Evolutionary conservation across 1,140 invertebrate species (phyloP), one percentile per base, ranked within the genome.

Genomic region (Drosophila pandora): DNA sequence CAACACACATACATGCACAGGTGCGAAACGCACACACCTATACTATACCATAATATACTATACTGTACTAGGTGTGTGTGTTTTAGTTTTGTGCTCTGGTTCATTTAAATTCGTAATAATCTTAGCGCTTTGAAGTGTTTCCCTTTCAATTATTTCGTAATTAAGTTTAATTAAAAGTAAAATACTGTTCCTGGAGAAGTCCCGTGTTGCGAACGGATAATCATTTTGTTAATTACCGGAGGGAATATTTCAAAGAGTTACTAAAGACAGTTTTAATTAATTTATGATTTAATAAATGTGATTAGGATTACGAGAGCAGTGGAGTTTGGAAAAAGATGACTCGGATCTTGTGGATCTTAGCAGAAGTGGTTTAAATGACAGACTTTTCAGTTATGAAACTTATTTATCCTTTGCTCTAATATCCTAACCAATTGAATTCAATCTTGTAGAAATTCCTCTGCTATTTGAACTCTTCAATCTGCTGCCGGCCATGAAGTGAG

Each of bases 81-180:
- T 13, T 28, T 10, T 52, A 23, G 39, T 54, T 3, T 9, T 49
- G 50, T 48, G 32, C 21, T 34, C 13, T 10, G 3, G 32, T 21
- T 69, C 34, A 64, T 52, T 52, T 67, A 67, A 67, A 67, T 64
- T 67, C 25, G 25, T 49, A 48, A 69, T 56, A 59, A 70, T 70
- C 65, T 59, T 12, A 25, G 49, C 57, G 28, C 43, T 57, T 53
- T 71, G 13, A 78, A 65, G 75, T 72, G 67, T 52, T 78, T 72
- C 32, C 30, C 22, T 59, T 78, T 77, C 53, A 78, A 65, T 78
- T 64, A 71, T 54, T 78, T 70, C 30, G 3, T 34, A 34, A 69
- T 69, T 48, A 56, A 13, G 43, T 39, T 64, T 63, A 49, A 71
- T 62, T 45, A 64, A 70, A 63, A 43, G 45, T 47, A 21, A 32